Percentiles rank a stretch among this genome's conserved stretches.
Conservation (phyloP, 2,113 vertebrate species). For the Ceratotherium simum region DNA sequence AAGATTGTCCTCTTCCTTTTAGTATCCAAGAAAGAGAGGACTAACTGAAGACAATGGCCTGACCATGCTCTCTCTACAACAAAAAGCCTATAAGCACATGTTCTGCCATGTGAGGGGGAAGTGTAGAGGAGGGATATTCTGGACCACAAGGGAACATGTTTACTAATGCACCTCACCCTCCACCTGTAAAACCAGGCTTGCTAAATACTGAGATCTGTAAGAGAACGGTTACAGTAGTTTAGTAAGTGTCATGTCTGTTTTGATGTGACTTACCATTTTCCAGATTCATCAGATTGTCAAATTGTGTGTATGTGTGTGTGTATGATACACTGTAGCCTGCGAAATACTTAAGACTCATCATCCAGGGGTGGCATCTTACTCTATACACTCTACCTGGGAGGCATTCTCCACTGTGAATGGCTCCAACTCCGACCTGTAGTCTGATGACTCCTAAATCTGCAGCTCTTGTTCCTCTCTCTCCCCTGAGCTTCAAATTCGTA, state of each 20-base stretch:
- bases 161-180: neutral
- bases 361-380: neutral
- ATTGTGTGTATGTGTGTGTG: neutral
- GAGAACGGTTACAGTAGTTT: neutral
- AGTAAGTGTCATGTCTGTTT: neutral
- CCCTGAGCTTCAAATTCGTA: neutral
- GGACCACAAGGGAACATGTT: neutral
- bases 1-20: neutral
- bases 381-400: neutral
- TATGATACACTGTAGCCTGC: neutral
- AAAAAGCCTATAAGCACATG: neutral
- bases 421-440: neutral
- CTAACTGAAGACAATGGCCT: neutral
- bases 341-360: neutral
- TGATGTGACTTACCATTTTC: neutral
- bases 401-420: neutral
- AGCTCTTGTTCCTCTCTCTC: neutral
- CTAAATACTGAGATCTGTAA: neutral
- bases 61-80: accelerated
- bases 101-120: neutral
- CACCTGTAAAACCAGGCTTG: neutral
- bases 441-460: neutral
- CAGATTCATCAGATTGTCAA: neutral
- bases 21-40: neutral
- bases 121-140: too few species aligned